These are phyloP conservation scores for Panulirus ornatus DNA, from an alignment of 1,140 invertebrate genomes.

Conservation along the genomic window DNA sequence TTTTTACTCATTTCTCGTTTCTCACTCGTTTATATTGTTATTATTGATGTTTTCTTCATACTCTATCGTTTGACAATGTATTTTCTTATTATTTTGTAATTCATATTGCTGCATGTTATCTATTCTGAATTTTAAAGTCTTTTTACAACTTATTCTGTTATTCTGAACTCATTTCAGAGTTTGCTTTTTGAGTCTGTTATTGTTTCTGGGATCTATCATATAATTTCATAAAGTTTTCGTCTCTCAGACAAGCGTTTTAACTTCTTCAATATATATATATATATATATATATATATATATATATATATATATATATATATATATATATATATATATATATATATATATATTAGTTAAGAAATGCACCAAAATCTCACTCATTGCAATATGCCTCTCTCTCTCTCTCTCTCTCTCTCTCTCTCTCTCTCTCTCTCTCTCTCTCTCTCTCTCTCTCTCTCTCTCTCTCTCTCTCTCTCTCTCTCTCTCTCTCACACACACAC, in stretches of 20 bases:
- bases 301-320: too few species aligned
- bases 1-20: not conserved
- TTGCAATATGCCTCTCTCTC: not conserved
- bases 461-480: slow-evolving; percentile 7
- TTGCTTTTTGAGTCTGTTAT: not conserved
- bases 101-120: not conserved
- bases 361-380: not conserved
- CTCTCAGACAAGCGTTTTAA: not conserved
- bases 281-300: too few species aligned
- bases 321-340: too few species aligned
- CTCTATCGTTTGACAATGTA: not conserved
- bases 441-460: slow-evolving; percentile 7
- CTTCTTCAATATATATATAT: not conserved
- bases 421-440: slow-evolving; percentile 7
- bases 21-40: too few species aligned
- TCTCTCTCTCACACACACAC: not conserved
- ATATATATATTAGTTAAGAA: not conserved
- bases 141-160: not conserved
- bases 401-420: slow-evolving; percentile 7
- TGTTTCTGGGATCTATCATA: not conserved
- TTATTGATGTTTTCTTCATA: too few species aligned
- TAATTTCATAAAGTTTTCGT: not conserved
- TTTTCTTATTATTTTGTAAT: not conserved
- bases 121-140: not conserved
- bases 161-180: not conserved